Percentiles rank a stretch among this genome's conserved stretches.
Conservation (phyloP, 1,140 invertebrate genomes). For the Ctenoplectra terminalis region DNA sequence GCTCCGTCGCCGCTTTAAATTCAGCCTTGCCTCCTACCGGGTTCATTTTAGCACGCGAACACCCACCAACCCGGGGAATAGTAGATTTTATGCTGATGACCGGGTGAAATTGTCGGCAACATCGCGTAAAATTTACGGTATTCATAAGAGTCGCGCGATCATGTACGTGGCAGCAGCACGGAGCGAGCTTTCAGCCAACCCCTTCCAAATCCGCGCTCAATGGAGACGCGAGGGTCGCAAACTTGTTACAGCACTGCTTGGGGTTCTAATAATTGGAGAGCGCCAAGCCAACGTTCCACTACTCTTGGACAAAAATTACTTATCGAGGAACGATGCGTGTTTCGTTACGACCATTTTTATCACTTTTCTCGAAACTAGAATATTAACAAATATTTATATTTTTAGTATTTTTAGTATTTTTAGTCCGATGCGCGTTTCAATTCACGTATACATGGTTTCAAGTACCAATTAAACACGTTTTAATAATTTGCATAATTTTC, state of each 20-base stretch:
- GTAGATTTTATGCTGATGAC: constrained; percentile 47
- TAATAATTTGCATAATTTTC: constrained; percentile 37
- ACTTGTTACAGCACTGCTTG: constrained; percentile 52
- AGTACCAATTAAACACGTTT: too few relatives aligned
- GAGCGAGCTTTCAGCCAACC: constrained; percentile 30
- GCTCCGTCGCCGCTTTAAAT: background rate
- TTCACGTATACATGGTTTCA: too few relatives aligned
- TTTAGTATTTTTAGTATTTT: too few relatives aligned
- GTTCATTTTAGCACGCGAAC: background rate
- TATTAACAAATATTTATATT: too few relatives aligned
- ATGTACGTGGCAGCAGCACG: background rate
- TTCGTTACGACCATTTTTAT: background rate
- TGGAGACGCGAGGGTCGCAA: constrained; percentile 57
- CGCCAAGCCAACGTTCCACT: constrained; percentile 26
- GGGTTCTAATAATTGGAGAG: constrained; percentile 60
- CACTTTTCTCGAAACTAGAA: too few relatives aligned
- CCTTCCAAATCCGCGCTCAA: constrained; percentile 52
- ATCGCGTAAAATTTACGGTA: constrained; percentile 55
- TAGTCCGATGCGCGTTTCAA: too few relatives aligned
- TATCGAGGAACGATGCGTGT: background rate
- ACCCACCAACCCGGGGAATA: background rate
- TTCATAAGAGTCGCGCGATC: constrained; percentile 54
- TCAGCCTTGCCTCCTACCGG: background rate
- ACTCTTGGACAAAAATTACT: constrained; percentile 38
- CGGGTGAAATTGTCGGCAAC: constrained; percentile 31